phyloP scores from a whole-genome alignment of 2,113 vertebrate genomes.

The Otocyon megalotis region DNA sequence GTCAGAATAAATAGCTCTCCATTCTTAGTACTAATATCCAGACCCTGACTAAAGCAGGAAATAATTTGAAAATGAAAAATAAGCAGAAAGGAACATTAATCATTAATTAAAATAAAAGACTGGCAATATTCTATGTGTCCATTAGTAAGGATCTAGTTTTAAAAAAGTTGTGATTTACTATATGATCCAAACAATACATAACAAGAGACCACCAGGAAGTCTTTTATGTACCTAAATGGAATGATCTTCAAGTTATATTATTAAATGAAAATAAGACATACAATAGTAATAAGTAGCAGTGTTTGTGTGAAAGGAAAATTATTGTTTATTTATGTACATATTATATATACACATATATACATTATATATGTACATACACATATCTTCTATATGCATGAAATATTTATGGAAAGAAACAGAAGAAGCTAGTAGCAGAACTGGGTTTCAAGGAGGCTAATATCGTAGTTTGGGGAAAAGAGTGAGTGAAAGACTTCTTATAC shows the following conservation, averaged over 20 bases:
- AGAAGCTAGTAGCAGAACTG: background rate
- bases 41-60: constrained; percentile 7
- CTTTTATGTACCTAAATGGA: background rate
- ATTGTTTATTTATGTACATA: background rate
- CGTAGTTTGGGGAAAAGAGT: background rate
- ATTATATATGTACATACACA: background rate
- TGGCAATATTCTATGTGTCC: background rate
- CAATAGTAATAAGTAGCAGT: background rate
- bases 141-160: background rate
- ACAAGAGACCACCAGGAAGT: background rate
- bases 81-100: background rate
- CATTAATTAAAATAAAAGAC: constrained; percentile 33
- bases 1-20: constrained; percentile 9
- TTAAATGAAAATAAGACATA: background rate
- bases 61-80: constrained; percentile 40
- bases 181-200: background rate
- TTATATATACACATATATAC: background rate
- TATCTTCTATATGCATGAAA: background rate
- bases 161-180: background rate
- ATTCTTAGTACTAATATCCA: constrained; percentile 20
- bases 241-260: background rate
- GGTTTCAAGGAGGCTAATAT: background rate
- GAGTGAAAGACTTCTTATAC: background rate
- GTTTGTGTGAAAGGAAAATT: background rate
- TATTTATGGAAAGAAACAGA: constrained; percentile 42